These are phyloP conservation scores for Bombus vancouverensis DNA, from an alignment of 1,140 invertebrate genomes.

Conservation along the genomic window DNA sequence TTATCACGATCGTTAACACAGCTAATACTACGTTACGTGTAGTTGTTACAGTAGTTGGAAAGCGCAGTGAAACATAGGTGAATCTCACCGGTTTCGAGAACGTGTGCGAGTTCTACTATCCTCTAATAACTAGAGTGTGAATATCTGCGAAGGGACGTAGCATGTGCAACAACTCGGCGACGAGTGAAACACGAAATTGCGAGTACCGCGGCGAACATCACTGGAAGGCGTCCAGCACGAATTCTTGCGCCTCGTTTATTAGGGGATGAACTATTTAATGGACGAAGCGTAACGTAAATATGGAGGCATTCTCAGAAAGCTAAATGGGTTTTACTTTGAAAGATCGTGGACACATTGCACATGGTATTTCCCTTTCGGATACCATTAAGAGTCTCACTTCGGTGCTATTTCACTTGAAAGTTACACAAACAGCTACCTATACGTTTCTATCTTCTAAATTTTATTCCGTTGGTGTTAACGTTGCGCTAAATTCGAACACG, in stretches of 20 bases:
- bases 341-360: neutral
- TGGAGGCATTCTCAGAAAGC: neutral
- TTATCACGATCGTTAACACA: neutral
- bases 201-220: neutral
- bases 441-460: too few species aligned
- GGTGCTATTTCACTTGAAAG: neutral
- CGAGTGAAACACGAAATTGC: slow-evolving; percentile 5
- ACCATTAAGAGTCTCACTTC: neutral
- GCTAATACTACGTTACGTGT: neutral
- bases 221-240: slow-evolving; percentile 17
- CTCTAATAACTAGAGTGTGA: neutral
- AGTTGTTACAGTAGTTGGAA: too few species aligned
- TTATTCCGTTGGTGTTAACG: too few species aligned
- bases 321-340: neutral
- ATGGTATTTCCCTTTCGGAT: neutral
- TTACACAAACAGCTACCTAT: too few species aligned
- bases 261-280: slow-evolving; percentile 6
- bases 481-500: too few species aligned
- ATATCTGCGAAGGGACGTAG: neutral
- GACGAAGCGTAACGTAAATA: slow-evolving; percentile 9
- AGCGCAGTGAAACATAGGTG: neutral
- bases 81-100: too few species aligned
- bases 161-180: neutral
- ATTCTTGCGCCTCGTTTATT: slow-evolving; percentile 13
- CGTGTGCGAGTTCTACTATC: too few species aligned